Percentiles rank a stretch among this genome's conserved stretches.
These are phyloP conservation scores for Paelopatides confundens DNA, from an alignment of 53 echinoderm and acorn worm genomes.

Conservation along the genomic window DNA sequence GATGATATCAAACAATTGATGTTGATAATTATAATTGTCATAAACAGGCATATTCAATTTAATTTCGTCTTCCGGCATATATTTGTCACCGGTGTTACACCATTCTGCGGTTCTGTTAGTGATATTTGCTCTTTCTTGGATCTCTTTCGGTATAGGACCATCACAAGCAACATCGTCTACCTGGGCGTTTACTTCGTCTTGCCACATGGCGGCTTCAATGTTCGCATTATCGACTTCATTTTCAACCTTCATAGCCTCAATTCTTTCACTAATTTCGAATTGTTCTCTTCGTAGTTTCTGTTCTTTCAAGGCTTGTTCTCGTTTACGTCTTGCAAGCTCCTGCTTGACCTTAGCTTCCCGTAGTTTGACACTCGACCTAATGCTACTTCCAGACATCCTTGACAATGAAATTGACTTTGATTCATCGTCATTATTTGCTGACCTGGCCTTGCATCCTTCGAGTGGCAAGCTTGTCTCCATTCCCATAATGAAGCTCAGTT, in stretches of 20 bases:
- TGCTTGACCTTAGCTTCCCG: background rate
- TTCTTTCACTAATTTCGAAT: slow-evolving; percentile 54
- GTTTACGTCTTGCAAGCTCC: slow-evolving; percentile 13
- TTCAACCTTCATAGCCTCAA: slow-evolving; percentile 38
- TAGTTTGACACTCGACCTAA: background rate
- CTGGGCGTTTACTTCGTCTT: slow-evolving; percentile 29
- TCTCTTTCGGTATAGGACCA: background rate
- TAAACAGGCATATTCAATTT: background rate
- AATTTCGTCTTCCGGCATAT: background rate
- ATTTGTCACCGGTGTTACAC: background rate
- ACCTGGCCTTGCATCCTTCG: background rate
- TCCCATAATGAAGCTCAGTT: background rate
- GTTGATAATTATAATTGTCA: background rate
- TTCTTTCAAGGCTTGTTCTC: slow-evolving; percentile 60
- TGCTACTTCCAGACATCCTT: background rate
- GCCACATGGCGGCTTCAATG: slow-evolving; percentile 63
- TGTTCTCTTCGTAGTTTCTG: slow-evolving; percentile 51
- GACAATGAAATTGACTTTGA: background rate
- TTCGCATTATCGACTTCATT: slow-evolving; percentile 51
- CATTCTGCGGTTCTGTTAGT: slow-evolving; percentile 29
- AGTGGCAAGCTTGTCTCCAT: background rate
- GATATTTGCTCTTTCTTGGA: background rate
- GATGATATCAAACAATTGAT: slow-evolving; percentile 21
- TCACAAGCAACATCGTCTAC: background rate
- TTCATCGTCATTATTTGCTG: background rate